These are phyloP conservation scores for Drosophila prosaltans DNA, from an alignment of 1,140 invertebrate species.

Conservation along the genomic window DNA sequence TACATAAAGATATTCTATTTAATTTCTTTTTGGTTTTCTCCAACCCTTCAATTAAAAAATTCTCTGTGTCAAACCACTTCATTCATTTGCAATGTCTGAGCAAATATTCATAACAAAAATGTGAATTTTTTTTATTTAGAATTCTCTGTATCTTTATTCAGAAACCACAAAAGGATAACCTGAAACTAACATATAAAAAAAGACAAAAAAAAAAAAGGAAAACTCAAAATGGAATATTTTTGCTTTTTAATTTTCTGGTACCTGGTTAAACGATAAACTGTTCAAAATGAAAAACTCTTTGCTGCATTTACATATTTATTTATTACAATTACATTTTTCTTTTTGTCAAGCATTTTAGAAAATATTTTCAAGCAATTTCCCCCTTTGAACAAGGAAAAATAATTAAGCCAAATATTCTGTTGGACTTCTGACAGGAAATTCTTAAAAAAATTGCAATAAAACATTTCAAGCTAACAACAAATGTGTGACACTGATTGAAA, in stretches of 20 bases:
- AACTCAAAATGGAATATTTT: background rate
- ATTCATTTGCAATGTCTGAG: background rate
- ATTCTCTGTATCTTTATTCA: background rate
- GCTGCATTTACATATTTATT: background rate
- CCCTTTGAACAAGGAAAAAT: constrained; percentile 38
- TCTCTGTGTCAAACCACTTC: background rate
- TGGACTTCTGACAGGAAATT: constrained; percentile 16
- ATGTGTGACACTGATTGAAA: constrained; percentile 73
- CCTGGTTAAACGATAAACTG: background rate
- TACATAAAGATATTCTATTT: background rate
- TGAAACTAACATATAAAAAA: background rate
- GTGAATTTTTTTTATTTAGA: background rate
- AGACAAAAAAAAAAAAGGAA: background rate
- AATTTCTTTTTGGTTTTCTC: background rate
- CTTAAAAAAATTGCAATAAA: constrained; percentile 38
- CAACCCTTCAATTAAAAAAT: background rate
- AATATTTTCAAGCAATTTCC: constrained; percentile 24
- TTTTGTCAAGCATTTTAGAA: constrained; percentile 40
- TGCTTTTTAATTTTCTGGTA: background rate
- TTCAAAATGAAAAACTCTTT: background rate
- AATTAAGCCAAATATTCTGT: constrained; percentile 66
- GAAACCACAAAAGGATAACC: background rate
- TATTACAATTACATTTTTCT: background rate
- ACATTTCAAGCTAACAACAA: constrained; percentile 63
- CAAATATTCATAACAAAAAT: background rate